Evolutionary conservation across 2,113 vertebrate species (phyloP), one percentile per base, ranked within the genome.

Genomic region (Gambusia holbrooki): DNA sequence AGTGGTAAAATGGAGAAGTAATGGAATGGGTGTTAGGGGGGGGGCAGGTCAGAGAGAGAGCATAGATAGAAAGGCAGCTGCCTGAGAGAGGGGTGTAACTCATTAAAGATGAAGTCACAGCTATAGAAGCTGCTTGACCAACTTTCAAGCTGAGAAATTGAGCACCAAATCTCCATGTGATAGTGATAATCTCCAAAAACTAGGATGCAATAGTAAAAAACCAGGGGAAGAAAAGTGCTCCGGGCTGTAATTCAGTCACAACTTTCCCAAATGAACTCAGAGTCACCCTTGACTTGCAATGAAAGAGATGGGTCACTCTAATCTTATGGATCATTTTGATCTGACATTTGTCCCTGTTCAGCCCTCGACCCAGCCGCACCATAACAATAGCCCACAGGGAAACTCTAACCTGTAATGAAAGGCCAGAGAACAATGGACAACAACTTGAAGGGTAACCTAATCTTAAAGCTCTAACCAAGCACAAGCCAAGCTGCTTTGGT

Each of bases 351-450:
- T 93, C 94, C 86, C 88, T 88, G 89, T 88, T 93, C 94, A 95
- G 92, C 94, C 94, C 94, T 95, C 90, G 90, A 93, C 95, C 92
- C 85, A 79, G 91, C 87, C 90, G 84, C 89, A 91, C 70, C 88
- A 42, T 72, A 92, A 97, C 94, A 96, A 96, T 94, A 85, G 88
- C 84, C 81, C 76, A 90, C 92, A 93, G 94, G 94, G 96, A 92
- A 97, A 97, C 97, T 96, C 96, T 96, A 96, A 96, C 93, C 95
- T 94, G 94, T 94, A 96, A 94, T 96, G 95, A 96, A 96, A 96
- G 95, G 94, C 95, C 95, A 94, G 93, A 82, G 94, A 96, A 97
- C 96, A 97, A 97, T 96, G 94, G 51, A 91, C 68, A 80, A 74
- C 85, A 95, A 93, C 92, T 95, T 94, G 92, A 95, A 96, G 94